These are phyloP conservation scores for Arenicola marina DNA, from an alignment of 2,888 invertebrate species.

Conservation along the genomic window DNA sequence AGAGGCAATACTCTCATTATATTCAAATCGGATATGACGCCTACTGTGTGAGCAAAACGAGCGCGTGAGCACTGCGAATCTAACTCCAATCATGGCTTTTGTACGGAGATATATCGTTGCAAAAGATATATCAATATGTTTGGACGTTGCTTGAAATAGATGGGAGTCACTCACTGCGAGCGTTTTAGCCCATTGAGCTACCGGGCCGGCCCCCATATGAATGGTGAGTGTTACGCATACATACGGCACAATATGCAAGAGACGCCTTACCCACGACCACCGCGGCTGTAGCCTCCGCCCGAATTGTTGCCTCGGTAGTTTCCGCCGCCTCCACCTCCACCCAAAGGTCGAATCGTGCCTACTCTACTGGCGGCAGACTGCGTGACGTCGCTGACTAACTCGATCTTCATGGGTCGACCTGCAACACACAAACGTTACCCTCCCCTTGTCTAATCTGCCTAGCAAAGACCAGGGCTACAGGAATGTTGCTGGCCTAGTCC, in stretches of 20 bases:
- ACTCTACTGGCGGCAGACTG: background rate
- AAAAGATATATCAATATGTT: too few species aligned
- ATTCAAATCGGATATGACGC: too few species aligned
- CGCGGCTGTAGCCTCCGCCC: constrained; percentile 57
- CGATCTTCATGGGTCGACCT: constrained; percentile 37
- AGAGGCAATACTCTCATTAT: too few species aligned
- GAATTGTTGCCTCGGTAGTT: background rate
- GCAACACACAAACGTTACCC: background rate
- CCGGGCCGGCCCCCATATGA: too few species aligned
- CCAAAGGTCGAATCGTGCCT: background rate
- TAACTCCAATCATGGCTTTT: too few species aligned
- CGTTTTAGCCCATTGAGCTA: too few species aligned
- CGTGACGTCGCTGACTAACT: constrained; percentile 22
- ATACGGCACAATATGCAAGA: background rate
- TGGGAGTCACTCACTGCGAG: too few species aligned
- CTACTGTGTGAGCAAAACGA: too few species aligned
- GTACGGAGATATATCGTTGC: too few species aligned
- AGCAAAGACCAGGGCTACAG: background rate
- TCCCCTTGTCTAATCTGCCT: background rate
- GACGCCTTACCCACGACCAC: constrained; percentile 63
- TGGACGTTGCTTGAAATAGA: too few species aligned
- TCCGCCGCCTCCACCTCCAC: background rate
- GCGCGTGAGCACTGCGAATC: too few species aligned
- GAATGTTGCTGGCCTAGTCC: background rate
- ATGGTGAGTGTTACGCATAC: background rate